Evolutionary conservation across 2,888 invertebrate species (phyloP).

Genomic region (Eugnorisma glareosa): DNA sequence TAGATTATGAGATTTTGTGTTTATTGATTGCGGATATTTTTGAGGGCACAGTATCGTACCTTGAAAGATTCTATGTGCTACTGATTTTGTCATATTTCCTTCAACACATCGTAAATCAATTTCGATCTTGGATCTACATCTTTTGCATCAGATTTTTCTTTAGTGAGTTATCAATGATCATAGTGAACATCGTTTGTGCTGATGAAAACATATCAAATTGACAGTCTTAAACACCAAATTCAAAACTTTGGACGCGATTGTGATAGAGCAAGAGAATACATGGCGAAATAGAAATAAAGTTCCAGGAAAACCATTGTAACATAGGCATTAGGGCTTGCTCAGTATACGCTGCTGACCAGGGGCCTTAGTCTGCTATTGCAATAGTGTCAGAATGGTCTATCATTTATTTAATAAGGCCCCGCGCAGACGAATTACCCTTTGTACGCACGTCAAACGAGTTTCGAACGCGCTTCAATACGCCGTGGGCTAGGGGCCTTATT

Average conservation of each 20-base stretch:
- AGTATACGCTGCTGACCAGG: no score
- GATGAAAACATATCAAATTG: background rate
- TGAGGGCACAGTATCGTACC: slow-evolving; percentile 2
- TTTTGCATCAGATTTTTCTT: background rate
- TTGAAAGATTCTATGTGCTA: background rate
- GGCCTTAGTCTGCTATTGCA: no score
- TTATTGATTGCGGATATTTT: background rate
- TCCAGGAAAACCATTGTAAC: background rate
- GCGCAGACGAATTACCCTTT: no score
- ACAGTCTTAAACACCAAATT: background rate
- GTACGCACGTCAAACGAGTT: no score
- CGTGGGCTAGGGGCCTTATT: no score
- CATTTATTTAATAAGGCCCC: no score
- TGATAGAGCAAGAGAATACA: background rate
- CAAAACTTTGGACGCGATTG: background rate
- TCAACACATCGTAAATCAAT: background rate
- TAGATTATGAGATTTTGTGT: slow-evolving; percentile 11
- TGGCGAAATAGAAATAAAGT: background rate
- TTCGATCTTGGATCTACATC: background rate
- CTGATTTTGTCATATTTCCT: background rate
- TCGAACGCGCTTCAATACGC: no score
- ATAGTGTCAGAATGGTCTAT: no score
- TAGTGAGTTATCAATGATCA: no score
- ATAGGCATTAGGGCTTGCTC: no score
- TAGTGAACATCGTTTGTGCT: background rate